phyloP scores from a whole-genome alignment of 2,888 invertebrate genomes.

The Acleris emargana region DNA sequence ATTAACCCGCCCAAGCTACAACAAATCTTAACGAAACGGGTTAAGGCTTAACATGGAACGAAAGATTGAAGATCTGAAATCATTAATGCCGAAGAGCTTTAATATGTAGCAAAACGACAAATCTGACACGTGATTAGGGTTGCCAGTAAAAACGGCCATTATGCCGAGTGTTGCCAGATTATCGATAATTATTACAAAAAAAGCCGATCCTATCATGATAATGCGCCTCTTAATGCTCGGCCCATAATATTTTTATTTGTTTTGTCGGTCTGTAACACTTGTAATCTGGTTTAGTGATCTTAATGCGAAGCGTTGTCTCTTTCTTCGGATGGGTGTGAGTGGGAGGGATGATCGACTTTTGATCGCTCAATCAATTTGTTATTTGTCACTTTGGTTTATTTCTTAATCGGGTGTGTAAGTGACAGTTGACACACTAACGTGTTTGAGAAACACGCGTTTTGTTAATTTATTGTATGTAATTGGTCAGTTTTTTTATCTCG shows the following conservation, averaged over 20 bases:
- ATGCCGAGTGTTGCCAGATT: slow-evolving; percentile 81
- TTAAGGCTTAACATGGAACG: slow-evolving; percentile 45
- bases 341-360: slow-evolving; percentile 61
- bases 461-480: slow-evolving; percentile 29
- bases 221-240: slow-evolving; percentile 80
- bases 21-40: slow-evolving; percentile 54
- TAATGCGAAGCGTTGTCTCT: slow-evolving; percentile 63
- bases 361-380: slow-evolving; percentile 69
- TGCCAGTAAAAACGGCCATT: slow-evolving; percentile 79
- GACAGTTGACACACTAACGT: slow-evolving; percentile 55
- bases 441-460: slow-evolving; percentile 34
- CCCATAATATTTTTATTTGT: slow-evolving; percentile 79
- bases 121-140: slow-evolving; percentile 83
- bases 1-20: slow-evolving; percentile 42
- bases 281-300: slow-evolving; percentile 65
- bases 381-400: slow-evolving; percentile 67
- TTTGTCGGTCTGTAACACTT: slow-evolving; percentile 56
- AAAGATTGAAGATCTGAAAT: slow-evolving; percentile 53
- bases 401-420: slow-evolving; percentile 65
- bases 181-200: slow-evolving; percentile 81
- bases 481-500: slow-evolving; percentile 9
- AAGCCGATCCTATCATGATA: slow-evolving; percentile 71
- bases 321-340: slow-evolving; percentile 52
- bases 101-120: slow-evolving; percentile 68
- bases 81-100: slow-evolving; percentile 66